A percentile compares a stretch with the other conserved stretches of the same genome.
These are phyloP conservation scores for Megamerina dolium DNA, from an alignment of 2,888 invertebrate genomes.

Conservation along the genomic window DNA sequence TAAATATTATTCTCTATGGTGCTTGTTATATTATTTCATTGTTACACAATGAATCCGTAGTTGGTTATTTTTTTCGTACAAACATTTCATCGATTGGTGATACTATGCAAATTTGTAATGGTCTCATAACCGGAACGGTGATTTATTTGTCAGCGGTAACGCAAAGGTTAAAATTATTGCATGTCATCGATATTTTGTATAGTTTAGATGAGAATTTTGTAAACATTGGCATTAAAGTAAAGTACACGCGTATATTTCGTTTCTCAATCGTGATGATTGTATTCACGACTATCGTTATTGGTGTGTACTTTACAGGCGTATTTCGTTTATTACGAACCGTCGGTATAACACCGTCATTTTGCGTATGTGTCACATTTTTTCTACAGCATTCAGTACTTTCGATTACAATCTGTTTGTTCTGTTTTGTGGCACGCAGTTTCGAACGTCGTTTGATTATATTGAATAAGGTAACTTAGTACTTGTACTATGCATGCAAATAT, in stretches of 20 bases:
- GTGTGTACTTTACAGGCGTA: conserved; percentile 40
- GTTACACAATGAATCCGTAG: conserved; percentile 38
- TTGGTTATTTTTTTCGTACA: conserved; percentile 43
- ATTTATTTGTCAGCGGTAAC: conserved; percentile 39
- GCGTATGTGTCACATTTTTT: conserved; percentile 42
- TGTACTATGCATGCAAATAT: no score
- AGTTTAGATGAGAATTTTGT: conserved; percentile 38
- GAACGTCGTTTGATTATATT: conserved; percentile 40
- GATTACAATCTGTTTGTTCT: conserved; percentile 42
- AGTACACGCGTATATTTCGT: conserved; percentile 42
- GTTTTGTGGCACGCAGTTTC: conserved; percentile 41
- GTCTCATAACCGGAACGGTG: conserved; percentile 38
- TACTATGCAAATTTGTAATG: conserved; percentile 41
- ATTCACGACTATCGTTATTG: conserved; percentile 35
- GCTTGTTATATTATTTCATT: conserved; percentile 31
- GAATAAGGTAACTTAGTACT: conserved; percentile 37
- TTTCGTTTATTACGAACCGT: conserved; percentile 37
- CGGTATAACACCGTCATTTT: conserved; percentile 36
- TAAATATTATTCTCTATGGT: conserved; percentile 23
- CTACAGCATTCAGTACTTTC: conserved; percentile 43
- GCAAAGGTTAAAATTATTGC: conserved; percentile 34
- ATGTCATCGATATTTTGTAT: conserved; percentile 33
- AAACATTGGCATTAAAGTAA: conserved; percentile 39
- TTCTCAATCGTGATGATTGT: conserved; percentile 36
- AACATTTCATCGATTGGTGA: conserved; percentile 42